These are phyloP conservation scores for Microctonus hyperodae DNA, from an alignment of 2,888 invertebrate genomes.

Conservation along the genomic window DNA sequence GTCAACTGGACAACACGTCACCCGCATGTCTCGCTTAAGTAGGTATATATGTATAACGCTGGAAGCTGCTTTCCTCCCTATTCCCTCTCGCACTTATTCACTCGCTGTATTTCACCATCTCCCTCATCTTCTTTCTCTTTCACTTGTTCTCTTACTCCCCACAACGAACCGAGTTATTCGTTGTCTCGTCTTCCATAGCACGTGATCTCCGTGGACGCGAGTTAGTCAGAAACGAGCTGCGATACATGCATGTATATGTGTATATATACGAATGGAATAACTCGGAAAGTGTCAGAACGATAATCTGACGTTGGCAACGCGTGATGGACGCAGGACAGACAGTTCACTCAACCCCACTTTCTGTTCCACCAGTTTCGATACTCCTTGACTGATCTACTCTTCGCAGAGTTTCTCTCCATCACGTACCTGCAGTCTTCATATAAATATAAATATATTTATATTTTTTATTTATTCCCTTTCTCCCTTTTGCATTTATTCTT, in stretches of 20 bases:
- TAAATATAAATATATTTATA: neutral
- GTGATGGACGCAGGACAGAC: conserved; percentile 57
- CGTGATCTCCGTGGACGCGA: conserved; percentile 24
- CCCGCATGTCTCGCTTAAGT: conserved; percentile 30
- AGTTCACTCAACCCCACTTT: conserved; percentile 49
- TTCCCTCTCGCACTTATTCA: conserved; percentile 3
- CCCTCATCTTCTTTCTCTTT: neutral
- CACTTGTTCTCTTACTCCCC: neutral
- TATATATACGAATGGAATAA: conserved; percentile 57
- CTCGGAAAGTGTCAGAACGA: conserved; percentile 64
- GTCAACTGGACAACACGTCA: conserved; percentile 48
- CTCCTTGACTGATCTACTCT: conserved; percentile 34
- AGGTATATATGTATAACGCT: conserved; percentile 17
- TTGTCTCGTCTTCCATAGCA: conserved; percentile 31
- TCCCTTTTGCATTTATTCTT: neutral
- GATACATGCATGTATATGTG: conserved; percentile 3
- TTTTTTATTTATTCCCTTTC: conserved; percentile 8
- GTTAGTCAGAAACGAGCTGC: conserved; percentile 28
- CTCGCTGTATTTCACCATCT: no score
- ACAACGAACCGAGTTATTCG: conserved; percentile 23
- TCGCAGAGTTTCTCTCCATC: conserved; percentile 12
- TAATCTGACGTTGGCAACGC: conserved; percentile 62
- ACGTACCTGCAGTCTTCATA: neutral
- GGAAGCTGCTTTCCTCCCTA: conserved; percentile 14
- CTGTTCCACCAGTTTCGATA: conserved; percentile 21